Conservation (phyloP, 2,888 invertebrate species). For the Polia nebulosa region DNA sequence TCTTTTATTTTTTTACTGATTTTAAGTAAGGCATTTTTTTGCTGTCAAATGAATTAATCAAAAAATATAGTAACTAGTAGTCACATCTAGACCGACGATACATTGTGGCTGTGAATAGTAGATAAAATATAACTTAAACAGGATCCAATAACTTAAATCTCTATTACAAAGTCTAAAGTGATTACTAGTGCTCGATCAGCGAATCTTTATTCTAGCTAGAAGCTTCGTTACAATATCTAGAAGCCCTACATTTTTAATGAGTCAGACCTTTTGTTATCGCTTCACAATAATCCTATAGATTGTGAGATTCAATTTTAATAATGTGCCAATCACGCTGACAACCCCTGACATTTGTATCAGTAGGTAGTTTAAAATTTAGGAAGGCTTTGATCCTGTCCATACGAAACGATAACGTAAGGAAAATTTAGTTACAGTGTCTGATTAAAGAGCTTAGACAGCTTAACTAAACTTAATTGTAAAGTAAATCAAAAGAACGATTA, state of each 20-base stretch:
- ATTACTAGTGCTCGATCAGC: constrained; percentile 23
- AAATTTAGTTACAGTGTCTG: constrained; percentile 13
- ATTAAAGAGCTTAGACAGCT: constrained; percentile 12
- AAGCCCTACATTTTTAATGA: constrained; percentile 26
- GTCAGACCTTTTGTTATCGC: constrained; percentile 20
- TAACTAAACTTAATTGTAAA: constrained; percentile 24
- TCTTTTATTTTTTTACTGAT: too few relatives aligned
- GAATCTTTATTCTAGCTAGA: constrained; percentile 11
- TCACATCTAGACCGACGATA: too few relatives aligned
- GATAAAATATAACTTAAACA: neutral
- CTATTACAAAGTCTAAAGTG: constrained; percentile 11
- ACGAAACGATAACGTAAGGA: constrained; percentile 28
- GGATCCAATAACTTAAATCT: constrained; percentile 8
- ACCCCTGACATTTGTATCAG: constrained; percentile 33
- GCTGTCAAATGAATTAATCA: too few relatives aligned
- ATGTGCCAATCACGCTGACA: constrained; percentile 39
- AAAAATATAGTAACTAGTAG: too few relatives aligned
- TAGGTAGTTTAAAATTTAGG: constrained; percentile 22
- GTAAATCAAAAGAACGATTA: constrained; percentile 21
- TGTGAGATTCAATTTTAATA: constrained; percentile 40
- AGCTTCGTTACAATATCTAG: constrained; percentile 21
- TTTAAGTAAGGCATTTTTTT: too few relatives aligned
- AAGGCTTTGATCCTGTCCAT: neutral
- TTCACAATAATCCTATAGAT: constrained; percentile 26
- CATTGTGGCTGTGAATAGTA: neutral